A percentile compares a stretch with the other conserved stretches of the same genome.
These are phyloP conservation scores for Sterna hirundo DNA, from an alignment of 2,113 vertebrate species.

Conservation along the genomic window DNA sequence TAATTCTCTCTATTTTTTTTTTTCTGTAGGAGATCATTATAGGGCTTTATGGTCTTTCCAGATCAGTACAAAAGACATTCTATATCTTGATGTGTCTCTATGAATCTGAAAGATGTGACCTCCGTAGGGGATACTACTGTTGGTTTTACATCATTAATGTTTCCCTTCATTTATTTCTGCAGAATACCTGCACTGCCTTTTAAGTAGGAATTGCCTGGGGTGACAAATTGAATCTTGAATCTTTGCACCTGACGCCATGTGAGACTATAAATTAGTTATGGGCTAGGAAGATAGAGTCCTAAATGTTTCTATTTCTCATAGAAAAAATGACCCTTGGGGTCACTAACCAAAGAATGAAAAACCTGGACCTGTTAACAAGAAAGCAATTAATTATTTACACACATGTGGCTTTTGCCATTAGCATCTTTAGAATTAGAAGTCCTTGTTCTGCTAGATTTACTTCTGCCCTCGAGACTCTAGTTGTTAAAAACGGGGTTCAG, in stretches of 20 bases:
- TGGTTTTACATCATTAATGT: slow-evolving; percentile 48
- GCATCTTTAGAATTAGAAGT: slow-evolving; percentile 26
- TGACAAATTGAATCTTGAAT: slow-evolving; percentile 68
- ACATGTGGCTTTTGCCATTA: slow-evolving; percentile 26
- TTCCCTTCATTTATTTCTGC: slow-evolving; percentile 57
- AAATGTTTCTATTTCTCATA: slow-evolving; percentile 56
- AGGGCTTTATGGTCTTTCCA: slow-evolving; percentile 38
- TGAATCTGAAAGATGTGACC: slow-evolving; percentile 33
- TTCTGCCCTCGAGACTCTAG: neutral
- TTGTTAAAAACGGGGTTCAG: neutral
- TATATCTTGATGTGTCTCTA: slow-evolving; percentile 7
- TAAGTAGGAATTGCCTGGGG: slow-evolving; percentile 57
- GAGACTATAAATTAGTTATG: slow-evolving; percentile 75
- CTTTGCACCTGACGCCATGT: slow-evolving; percentile 68
- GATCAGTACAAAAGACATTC: slow-evolving; percentile 28
- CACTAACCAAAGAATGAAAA: slow-evolving; percentile 48
- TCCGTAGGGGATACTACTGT: slow-evolving; percentile 38
- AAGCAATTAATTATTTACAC: slow-evolving; percentile 73
- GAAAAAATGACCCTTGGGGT: slow-evolving; percentile 49
- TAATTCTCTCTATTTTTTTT: neutral
- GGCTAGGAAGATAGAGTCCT: slow-evolving; percentile 55
- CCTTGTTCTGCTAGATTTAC: slow-evolving; percentile 28
- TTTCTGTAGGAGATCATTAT: slow-evolving; percentile 20
- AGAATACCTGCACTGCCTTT: slow-evolving; percentile 52
- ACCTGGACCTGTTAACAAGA: slow-evolving; percentile 52